Conservation (phyloP, 37 sponge, comb jelly and placozoan genomes). For the Chondrilla cf. caribensis region DNA sequence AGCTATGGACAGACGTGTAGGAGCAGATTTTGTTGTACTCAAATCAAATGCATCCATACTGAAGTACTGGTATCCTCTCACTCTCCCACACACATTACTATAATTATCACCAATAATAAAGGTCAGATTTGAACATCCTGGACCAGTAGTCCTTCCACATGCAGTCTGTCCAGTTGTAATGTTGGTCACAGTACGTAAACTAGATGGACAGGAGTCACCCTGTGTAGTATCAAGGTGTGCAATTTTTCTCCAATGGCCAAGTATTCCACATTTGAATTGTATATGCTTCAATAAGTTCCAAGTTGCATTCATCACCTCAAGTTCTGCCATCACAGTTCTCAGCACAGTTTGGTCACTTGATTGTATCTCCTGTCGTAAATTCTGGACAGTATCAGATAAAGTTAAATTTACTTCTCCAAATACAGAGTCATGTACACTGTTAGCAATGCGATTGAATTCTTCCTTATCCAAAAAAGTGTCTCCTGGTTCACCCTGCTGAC, state of each 20-base stretch:
- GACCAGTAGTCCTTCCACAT: background rate
- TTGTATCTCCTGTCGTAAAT: too few relatives aligned
- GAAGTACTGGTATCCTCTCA: background rate
- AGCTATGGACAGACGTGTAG: too few relatives aligned
- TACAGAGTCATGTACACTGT: background rate
- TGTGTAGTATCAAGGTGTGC: too few relatives aligned
- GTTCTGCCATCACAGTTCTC: too few relatives aligned
- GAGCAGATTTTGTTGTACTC: too few relatives aligned
- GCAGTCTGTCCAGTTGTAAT: background rate
- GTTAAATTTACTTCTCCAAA: too few relatives aligned
- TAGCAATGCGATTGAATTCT: background rate
- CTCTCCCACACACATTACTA: background rate
- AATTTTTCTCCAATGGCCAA: too few relatives aligned
- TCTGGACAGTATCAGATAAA: too few relatives aligned
- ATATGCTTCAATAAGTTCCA: too few relatives aligned
- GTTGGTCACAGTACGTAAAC: background rate
- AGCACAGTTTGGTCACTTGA: too few relatives aligned
- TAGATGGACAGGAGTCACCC: background rate
- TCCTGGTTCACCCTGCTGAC: background rate
- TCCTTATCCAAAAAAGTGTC: background rate
- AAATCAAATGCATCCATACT: background rate
- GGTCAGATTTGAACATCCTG: background rate
- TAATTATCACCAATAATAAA: background rate
- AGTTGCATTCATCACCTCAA: too few relatives aligned
- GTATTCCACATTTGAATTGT: too few relatives aligned